Percentiles rank a stretch among this genome's conserved stretches.
These are phyloP conservation scores for Orius laevigatus DNA, from an alignment of 1,140 invertebrate genomes.

Conservation along the genomic window DNA sequence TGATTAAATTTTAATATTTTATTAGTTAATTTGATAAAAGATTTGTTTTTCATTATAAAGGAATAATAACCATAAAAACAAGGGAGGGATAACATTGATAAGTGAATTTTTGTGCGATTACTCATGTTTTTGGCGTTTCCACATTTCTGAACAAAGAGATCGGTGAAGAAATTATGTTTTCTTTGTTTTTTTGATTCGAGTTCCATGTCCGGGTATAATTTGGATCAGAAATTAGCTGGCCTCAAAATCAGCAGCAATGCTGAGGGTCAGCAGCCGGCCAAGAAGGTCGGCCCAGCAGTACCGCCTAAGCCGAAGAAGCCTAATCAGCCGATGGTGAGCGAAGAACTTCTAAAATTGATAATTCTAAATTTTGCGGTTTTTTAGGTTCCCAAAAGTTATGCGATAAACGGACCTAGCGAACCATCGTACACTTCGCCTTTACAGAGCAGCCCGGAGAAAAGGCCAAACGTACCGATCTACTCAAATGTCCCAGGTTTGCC, in stretches of 20 bases:
- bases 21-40: no score
- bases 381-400: slow-evolving; percentile 36
- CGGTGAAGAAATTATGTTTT: background rate
- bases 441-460: slow-evolving; percentile 27
- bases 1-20: no score
- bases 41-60: no score
- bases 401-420: slow-evolving; percentile 30
- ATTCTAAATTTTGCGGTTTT: slow-evolving; percentile 5
- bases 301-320: slow-evolving; percentile 59
- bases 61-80: no score
- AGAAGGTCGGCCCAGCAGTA: slow-evolving; percentile 55
- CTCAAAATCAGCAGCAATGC: slow-evolving; percentile 27
- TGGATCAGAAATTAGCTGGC: slow-evolving; percentile 32
- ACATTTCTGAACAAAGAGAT: no score
- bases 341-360: slow-evolving; percentile 16
- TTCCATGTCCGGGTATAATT: slow-evolving; percentile 23
- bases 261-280: slow-evolving; percentile 24
- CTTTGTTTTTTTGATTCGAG: background rate
- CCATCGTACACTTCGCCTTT: slow-evolving; percentile 35
- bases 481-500: slow-evolving; percentile 25
- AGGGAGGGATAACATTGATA: no score
- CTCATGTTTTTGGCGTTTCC: no score
- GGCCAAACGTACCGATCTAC: slow-evolving; percentile 27
- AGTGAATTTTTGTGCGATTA: no score
- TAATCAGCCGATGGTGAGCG: slow-evolving; percentile 46